Percentiles rank a stretch among this genome's conserved stretches.
Evolutionary conservation across 2,113 vertebrate genomes (phyloP).

Genomic region (Excalfactoria chinensis): DNA sequence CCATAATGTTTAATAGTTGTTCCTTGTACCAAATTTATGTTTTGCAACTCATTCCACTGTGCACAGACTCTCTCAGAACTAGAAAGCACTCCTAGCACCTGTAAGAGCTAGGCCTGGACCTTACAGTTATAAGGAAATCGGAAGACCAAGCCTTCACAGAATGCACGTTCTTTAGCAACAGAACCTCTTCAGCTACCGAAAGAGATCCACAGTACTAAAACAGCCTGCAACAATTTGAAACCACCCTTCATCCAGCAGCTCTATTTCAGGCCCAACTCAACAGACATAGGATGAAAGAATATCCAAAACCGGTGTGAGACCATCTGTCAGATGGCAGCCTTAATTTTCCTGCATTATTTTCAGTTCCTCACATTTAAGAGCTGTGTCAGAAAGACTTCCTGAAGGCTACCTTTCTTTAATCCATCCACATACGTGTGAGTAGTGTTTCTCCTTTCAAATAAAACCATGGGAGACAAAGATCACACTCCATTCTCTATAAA

Average conservation of each 20-base stretch:
- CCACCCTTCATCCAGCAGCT: slow-evolving; percentile 1
- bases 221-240: background rate
- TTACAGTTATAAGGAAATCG: background rate
- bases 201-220: background rate
- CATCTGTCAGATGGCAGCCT: slow-evolving; percentile 55
- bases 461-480: background rate
- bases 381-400: slow-evolving; percentile 1
- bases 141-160: background rate
- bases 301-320: slow-evolving; percentile 33
- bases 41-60: background rate
- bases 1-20: background rate
- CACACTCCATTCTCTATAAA: background rate
- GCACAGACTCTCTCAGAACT: background rate
- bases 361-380: slow-evolving; percentile 30
- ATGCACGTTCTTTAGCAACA: background rate
- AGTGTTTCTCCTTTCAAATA: background rate
- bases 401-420: background rate
- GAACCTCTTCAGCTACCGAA: background rate
- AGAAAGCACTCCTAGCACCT: background rate
- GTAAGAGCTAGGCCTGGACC: background rate
- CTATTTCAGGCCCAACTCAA: background rate
- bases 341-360: slow-evolving; percentile 33
- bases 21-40: background rate
- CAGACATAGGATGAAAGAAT: background rate
- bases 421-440: background rate